Evolutionary conservation across 2,888 invertebrate genomes (phyloP), one percentile per base, ranked within the genome.

Genomic region (Lycophotia porphyrea): DNA sequence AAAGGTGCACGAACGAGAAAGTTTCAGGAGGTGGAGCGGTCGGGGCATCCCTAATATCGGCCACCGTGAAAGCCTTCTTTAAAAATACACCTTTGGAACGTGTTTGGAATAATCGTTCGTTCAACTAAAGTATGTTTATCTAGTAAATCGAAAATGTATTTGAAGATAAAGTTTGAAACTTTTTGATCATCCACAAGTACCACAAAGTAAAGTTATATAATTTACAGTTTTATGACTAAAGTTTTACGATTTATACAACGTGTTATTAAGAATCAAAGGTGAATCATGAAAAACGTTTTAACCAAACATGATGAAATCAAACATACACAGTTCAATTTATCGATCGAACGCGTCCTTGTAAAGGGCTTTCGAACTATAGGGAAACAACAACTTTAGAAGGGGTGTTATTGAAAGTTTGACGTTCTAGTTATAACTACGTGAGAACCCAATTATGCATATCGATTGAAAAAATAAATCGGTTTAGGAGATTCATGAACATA

Each of bases 41-140:
- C 90, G 93, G 90, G 90, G 94, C 95, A 93, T 93, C 93, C 93
- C 93, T 93, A 95, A 95, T 94, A 93, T 92, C 87, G 93, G 92
- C 94, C 93, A 94, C 93, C 93, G 93, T 93, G 90, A 94, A 95
- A 95, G 93, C 93, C 93, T 94, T 91, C 94, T 95, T 96, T 95
- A 95, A 96, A 96, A 96, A 95, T 95, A 95, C 95, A 95, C 95
- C 94, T 94, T 94, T 91, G 90, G 87, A 91, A 95, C 96, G 96
- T 96, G 96, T 93, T 91, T 84, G 84, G 96, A 96, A 96, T 96
- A 95, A 96, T 91, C 90, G 90, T 87, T 88, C 88, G 90, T 74
- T 84, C 86, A 84, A 88, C 84, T 87, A 86, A 73, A 80, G 80
- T 71, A 84, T 88, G 88, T 89, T 85, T 84, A 84, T 82, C 84